Evolutionary conservation across 2,113 vertebrate genomes (phyloP).

Genomic region (Zeus faber): DNA sequence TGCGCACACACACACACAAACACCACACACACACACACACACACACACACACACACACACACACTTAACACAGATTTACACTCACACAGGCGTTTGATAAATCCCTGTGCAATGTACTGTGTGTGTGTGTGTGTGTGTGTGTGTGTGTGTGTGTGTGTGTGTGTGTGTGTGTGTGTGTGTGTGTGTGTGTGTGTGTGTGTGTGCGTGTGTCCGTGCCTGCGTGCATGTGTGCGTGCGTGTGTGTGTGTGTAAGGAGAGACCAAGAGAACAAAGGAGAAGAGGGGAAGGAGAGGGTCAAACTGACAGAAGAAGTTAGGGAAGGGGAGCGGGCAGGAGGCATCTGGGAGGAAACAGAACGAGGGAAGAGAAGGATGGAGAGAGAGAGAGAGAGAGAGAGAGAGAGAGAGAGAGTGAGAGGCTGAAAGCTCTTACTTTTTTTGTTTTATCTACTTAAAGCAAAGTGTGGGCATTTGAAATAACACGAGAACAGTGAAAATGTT

Average conservation of each 20-base stretch:
- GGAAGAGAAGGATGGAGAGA: not conserved
- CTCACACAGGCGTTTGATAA: not conserved
- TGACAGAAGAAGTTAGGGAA: not conserved
- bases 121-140: not conserved
- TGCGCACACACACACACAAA: not conserved
- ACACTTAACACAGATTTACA: not conserved
- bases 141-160: not conserved
- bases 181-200: conserved; percentile 6
- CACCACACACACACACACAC: not conserved
- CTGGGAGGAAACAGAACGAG: not conserved
- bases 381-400: not conserved
- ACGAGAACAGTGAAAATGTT: too few species aligned
- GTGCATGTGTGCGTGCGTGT: not conserved
- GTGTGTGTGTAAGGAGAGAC: not conserved
- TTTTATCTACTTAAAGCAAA: too few species aligned
- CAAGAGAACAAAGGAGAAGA: not conserved
- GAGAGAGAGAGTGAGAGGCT: conserved; percentile 10
- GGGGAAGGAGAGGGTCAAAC: not conserved
- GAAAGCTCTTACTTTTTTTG: too few species aligned
- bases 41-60: not conserved
- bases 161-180: not conserved
- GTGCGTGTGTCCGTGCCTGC: not conserved
- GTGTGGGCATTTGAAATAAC: too few species aligned
- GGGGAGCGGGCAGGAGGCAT: conserved; percentile 2
- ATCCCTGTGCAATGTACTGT: not conserved